Evolutionary conservation across 2,797 vertebrate genomes (phyloP).

Genomic region (Monodelphis domestica): DNA sequence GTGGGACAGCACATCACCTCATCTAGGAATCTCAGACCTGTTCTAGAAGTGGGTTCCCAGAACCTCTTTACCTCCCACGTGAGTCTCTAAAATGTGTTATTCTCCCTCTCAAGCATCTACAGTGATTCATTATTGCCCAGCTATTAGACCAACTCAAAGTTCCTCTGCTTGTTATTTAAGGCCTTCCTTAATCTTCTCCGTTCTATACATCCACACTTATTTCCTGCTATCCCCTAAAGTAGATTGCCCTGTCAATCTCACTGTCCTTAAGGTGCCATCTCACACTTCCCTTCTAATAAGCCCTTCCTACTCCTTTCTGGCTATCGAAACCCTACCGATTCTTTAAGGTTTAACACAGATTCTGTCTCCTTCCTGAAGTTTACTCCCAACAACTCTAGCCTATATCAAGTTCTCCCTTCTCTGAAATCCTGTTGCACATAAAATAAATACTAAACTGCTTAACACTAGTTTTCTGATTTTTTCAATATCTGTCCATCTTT

Average conservation of each 20-base stretch:
- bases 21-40: conserved; percentile 75
- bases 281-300: background rate
- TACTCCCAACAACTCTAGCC: background rate
- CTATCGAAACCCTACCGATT: background rate
- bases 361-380: background rate
- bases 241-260: background rate
- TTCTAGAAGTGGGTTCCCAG: conserved; percentile 79
- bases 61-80: conserved; percentile 59
- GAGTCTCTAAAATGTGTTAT: conserved; percentile 36
- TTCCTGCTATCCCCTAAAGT: too few species aligned
- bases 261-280: background rate
- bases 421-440: background rate
- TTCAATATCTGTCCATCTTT: background rate
- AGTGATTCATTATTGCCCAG: background rate
- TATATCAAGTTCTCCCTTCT: background rate
- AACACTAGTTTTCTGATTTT: background rate
- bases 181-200: background rate
- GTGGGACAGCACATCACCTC: conserved; percentile 64
- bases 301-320: background rate
- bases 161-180: background rate
- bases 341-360: background rate
- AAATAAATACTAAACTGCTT: background rate
- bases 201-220: background rate
- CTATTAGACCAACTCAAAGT: background rate
- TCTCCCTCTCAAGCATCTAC: background rate